A percentile compares a stretch with the other conserved stretches of the same genome.
phyloP scores from a whole-genome alignment of 2,888 invertebrate genomes.

The Eupithecia centaureata region DNA sequence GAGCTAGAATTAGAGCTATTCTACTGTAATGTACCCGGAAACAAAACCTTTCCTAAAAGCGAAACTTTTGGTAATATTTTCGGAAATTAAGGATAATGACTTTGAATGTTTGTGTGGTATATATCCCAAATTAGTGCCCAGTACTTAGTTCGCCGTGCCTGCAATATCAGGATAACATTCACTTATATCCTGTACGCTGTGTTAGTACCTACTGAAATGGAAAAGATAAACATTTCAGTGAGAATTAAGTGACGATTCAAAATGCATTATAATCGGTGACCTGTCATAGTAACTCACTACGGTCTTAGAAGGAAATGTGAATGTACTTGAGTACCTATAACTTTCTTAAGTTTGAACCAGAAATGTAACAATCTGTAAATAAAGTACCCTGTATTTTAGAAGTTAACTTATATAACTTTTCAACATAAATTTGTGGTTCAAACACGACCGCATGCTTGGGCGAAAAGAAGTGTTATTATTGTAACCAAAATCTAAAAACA shows the following conservation, averaged over 20 bases:
- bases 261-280: not conserved
- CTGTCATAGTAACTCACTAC: not conserved
- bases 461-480: slow-evolving; percentile 77
- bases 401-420: slow-evolving; percentile 16
- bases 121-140: not conserved
- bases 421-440: slow-evolving; percentile 64
- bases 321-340: slow-evolving; percentile 58
- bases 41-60: not conserved
- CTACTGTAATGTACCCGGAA: not conserved
- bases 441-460: slow-evolving; percentile 78
- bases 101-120: not conserved
- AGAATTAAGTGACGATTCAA: not conserved
- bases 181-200: not conserved
- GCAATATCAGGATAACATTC: not conserved
- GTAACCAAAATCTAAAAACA: slow-evolving; percentile 46
- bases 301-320: slow-evolving; percentile 45
- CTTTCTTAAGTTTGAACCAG: slow-evolving; percentile 68
- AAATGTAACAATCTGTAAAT: slow-evolving; percentile 35
- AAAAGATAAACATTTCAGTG: not conserved
- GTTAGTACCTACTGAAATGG: not conserved
- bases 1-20: not conserved
- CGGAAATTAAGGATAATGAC: not conserved
- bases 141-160: not conserved
- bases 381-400: not conserved
- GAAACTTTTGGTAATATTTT: not conserved